Conservation (phyloP, 2,113 vertebrate species). For the Cnemophilus loriae region DNA sequence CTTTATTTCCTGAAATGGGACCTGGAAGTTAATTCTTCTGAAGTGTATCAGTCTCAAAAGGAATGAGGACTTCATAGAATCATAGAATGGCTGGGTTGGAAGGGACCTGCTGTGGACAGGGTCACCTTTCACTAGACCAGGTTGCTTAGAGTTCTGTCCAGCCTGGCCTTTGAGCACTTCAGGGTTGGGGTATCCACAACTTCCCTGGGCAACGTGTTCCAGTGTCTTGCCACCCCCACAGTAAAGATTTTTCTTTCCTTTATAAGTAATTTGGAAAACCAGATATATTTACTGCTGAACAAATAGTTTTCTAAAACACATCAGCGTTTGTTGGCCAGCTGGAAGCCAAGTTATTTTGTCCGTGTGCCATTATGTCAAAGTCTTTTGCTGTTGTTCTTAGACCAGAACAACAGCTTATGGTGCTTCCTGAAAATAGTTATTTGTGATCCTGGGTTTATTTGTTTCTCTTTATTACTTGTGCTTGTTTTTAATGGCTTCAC, state of each 20-base stretch:
- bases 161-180: not conserved
- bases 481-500: not conserved
- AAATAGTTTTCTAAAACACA: not conserved
- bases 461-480: not conserved
- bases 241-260: not conserved
- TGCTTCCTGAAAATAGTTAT: not conserved
- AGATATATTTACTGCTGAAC: not conserved
- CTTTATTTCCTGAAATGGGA: not conserved
- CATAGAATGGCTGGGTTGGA: not conserved
- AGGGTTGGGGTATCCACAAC: accelerated
- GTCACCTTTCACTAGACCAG: not conserved
- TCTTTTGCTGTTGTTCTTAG: not conserved
- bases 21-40: not conserved
- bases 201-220: not conserved
- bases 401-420: not conserved
- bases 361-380: not conserved
- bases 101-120: not conserved
- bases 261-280: not conserved
- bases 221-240: not conserved
- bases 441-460: not conserved
- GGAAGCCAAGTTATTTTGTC: not conserved
- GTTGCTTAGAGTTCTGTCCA: not conserved
- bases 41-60: not conserved
- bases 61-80: not conserved
- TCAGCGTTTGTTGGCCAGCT: not conserved